Conservation (phyloP, 2,888 invertebrate genomes). For the Parochlus steinenii region DNA sequence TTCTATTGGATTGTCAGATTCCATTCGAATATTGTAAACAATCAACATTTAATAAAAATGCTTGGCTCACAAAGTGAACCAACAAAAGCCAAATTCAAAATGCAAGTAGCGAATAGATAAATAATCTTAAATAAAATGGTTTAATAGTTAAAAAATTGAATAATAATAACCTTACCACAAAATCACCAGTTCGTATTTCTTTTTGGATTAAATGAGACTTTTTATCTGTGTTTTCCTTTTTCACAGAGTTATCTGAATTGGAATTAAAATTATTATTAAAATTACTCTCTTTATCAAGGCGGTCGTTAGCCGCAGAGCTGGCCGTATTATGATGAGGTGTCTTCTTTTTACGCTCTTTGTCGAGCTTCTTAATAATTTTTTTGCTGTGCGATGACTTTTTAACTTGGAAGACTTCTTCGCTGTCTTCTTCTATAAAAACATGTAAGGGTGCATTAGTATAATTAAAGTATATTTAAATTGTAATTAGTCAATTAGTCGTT, state of each 20-base stretch:
- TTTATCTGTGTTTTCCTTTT: conserved; percentile 27
- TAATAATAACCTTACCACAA: conserved; percentile 42
- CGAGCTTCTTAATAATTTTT: conserved; percentile 66
- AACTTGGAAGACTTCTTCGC: conserved; percentile 83
- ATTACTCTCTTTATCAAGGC: conserved; percentile 20
- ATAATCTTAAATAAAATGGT: neutral
- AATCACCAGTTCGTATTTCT: conserved; percentile 52
- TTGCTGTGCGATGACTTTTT: conserved; percentile 91
- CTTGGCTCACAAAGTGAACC: neutral
- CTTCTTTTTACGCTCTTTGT: conserved; percentile 52
- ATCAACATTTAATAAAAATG: neutral
- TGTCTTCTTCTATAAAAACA: conserved; percentile 36
- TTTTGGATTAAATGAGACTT: conserved; percentile 40
- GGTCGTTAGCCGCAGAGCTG: conserved; percentile 11
- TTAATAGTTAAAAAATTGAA: conserved; percentile 20
- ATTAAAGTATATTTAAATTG: neutral
- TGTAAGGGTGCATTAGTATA: conserved; percentile 1
- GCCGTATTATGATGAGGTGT: conserved; percentile 23
- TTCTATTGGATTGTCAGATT: too few relatives aligned
- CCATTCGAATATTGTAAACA: neutral
- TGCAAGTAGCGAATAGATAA: too few relatives aligned
- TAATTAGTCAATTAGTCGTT: neutral
- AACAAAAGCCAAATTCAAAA: neutral
- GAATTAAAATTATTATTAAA: conserved; percentile 17
- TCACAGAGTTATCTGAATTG: conserved; percentile 15